Percentiles rank a stretch among this genome's conserved stretches.
Evolutionary conservation across 2,113 vertebrate species (phyloP).

Genomic region (Oreochromis niloticus): DNA sequence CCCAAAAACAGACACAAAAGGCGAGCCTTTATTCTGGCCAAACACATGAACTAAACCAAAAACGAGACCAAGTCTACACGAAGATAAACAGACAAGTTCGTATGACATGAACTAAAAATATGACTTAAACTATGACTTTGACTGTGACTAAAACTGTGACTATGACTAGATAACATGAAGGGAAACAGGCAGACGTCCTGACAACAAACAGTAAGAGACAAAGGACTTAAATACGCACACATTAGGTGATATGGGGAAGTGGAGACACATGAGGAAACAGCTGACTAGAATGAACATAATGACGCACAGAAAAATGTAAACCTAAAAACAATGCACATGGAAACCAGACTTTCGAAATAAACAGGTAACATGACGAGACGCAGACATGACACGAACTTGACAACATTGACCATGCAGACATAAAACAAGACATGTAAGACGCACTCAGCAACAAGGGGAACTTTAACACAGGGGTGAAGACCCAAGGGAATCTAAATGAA

Average conservation of each 20-base stretch:
- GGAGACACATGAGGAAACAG: neutral
- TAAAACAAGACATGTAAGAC: neutral
- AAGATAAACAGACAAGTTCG: neutral
- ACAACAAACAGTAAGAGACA: neutral
- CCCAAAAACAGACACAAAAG: neutral
- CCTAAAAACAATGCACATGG: no score
- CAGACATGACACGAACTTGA: neutral
- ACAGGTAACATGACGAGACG: accelerated
- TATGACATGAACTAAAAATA: neutral
- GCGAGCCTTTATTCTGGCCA: neutral
- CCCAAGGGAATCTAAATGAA: neutral
- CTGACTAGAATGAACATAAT: neutral
- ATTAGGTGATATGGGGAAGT: neutral
- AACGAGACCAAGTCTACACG: neutral
- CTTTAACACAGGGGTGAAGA: neutral
- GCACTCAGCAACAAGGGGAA: neutral
- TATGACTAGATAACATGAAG: neutral
- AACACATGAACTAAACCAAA: neutral
- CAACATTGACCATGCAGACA: neutral
- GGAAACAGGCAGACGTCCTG: accelerated
- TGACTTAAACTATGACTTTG: neutral
- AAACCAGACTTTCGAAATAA: no score
- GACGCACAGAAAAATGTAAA: neutral
- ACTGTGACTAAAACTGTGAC: neutral
- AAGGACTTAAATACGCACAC: neutral